Conservation (phyloP, 2,797 vertebrate genomes). For the Limosa lapponica region DNA sequence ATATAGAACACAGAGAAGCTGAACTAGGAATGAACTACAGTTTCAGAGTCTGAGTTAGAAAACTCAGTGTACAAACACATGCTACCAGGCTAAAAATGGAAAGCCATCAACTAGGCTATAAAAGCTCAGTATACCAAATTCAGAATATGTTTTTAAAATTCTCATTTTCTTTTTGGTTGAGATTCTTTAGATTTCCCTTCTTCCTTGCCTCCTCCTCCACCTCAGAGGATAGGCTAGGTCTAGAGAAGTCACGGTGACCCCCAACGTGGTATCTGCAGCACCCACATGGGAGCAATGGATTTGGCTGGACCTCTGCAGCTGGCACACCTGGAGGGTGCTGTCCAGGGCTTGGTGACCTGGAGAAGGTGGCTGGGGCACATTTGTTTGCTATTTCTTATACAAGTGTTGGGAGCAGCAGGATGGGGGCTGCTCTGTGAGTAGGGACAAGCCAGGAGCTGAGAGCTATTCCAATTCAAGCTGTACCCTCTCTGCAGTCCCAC, state of each 20-base stretch:
- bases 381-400: neutral
- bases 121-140: neutral
- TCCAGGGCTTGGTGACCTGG: neutral
- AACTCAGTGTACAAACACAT: neutral
- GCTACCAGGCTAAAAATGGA: neutral
- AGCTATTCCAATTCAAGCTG: rapidly evolving
- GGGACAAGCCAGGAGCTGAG: neutral
- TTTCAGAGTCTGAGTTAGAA: neutral
- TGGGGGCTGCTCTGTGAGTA: rapidly evolving
- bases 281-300: neutral
- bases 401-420: neutral
- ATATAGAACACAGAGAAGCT: neutral
- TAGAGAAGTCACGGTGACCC: neutral
- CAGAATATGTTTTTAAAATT: neutral
- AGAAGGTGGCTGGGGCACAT: neutral
- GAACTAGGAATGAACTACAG: neutral
- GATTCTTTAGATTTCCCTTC: neutral
- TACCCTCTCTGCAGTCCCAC: neutral
- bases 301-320: rapidly evolving
- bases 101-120: neutral
- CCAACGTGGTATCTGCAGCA: neutral
- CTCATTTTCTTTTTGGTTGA: neutral
- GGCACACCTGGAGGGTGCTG: neutral
- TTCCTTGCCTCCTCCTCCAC: neutral
- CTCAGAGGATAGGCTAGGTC: neutral